Evolutionary conservation across 2,888 invertebrate genomes (phyloP).

Genomic region (Thymelicus lineola): DNA sequence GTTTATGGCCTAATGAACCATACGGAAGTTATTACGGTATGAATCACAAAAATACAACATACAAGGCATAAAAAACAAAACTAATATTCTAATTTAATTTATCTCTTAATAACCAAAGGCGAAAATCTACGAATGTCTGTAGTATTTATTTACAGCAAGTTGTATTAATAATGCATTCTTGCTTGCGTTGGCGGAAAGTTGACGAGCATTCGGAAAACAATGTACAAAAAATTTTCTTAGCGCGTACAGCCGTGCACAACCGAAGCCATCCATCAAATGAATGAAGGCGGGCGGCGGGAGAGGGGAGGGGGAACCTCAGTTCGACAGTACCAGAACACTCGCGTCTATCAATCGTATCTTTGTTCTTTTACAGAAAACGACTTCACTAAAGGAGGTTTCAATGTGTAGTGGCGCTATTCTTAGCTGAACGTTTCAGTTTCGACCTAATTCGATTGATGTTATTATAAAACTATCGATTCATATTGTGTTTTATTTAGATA

Average conservation of each 20-base stretch:
- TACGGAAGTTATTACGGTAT: no score
- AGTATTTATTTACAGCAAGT: not conserved
- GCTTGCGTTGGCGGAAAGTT: not conserved
- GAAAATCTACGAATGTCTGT: not conserved
- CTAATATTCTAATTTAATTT: no score
- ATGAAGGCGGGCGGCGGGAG: not conserved
- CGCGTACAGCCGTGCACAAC: not conserved
- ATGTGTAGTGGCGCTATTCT: slow-evolving; percentile 22
- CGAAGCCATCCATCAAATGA: slow-evolving; percentile 3
- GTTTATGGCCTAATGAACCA: no score
- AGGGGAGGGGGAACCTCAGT: not conserved
- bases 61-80: no score
- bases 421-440: slow-evolving; percentile 26
- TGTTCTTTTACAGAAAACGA: slow-evolving; percentile 19
- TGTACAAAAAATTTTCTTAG: not conserved
- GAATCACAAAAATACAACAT: no score
- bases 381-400: slow-evolving; percentile 23
- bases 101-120: not conserved
- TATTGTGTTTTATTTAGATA: slow-evolving; percentile 5
- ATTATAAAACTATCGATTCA: slow-evolving; percentile 4
- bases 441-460: slow-evolving; percentile 21
- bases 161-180: not conserved
- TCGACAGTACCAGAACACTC: slow-evolving; percentile 16
- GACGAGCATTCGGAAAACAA: not conserved
- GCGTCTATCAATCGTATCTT: slow-evolving; percentile 22